Evolutionary conservation across 1,140 invertebrate species (phyloP), one percentile per base, ranked within the genome.

Genomic region (Lepidurus apus): DNA sequence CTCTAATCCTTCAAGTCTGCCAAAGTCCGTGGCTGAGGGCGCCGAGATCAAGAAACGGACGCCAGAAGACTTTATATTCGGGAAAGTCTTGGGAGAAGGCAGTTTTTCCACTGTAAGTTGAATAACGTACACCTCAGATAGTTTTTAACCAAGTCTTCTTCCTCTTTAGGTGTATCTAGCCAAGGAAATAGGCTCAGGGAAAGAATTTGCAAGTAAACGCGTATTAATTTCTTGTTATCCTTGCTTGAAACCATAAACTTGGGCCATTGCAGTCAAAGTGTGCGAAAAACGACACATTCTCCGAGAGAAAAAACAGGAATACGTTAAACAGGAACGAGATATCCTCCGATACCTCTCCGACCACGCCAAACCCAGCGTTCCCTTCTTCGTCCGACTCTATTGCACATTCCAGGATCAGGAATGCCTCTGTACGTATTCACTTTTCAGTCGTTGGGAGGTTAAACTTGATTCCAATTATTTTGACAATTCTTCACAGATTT

Each of bases 381-480:
- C 91, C 21, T 97, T 95, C 84, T 96, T 99, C 85, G 95, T 98
- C 17, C 92, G 93, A 82, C 87, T 99, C 7, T 96, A 93, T 83
- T 98, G 93, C 85, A 98, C 98, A 53, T 99, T 99, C 88, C 98
- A 99, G 88, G 97, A 99, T 86, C 82, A 88, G 26, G 91, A 95
- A 81, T 90, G 95, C 83, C 89, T 99, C 21, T 99, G 90, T 91
- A 90, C 74, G 44, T 47, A 77, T 10, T 24, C 9, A 8, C 10
- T 17, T 65, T n/a, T 3, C n/a, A 65, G 1, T 65, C 2, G 7
- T n/a, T 1, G 7, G 7, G 21, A 4, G 17, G 4, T 65, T 65
- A 7, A 0, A 65, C n/a, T n/a, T n/a, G n/a, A n/a, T n/a, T n/a
- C n/a, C n/a, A n/a, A n/a, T n/a, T n/a, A n/a, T n/a, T 11, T 65